A percentile compares a stretch with the other conserved stretches of the same genome.
Conservation (phyloP, 2,888 invertebrate genomes). For the Euphydryas editha region DNA sequence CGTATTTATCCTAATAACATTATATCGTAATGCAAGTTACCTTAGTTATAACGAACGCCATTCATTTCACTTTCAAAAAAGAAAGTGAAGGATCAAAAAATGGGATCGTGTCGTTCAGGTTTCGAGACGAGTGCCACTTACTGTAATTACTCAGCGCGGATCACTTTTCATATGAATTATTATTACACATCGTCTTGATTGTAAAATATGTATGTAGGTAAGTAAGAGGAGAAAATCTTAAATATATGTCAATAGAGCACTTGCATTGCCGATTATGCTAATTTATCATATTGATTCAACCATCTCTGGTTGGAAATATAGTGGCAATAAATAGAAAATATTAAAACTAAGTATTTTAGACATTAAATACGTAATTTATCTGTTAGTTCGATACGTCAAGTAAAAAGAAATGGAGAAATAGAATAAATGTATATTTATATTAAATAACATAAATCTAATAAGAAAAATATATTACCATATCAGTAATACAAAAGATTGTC, state of each 20-base stretch:
- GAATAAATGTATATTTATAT: too few relatives aligned
- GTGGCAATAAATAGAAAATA: too few relatives aligned
- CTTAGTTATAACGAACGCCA: background rate
- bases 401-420: too few relatives aligned
- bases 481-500: too few relatives aligned
- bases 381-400: too few relatives aligned
- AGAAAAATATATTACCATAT: too few relatives aligned
- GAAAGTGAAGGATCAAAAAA: constrained; percentile 43
- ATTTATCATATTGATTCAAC: too few relatives aligned
- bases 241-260: background rate
- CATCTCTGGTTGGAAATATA: too few relatives aligned
- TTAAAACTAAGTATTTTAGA: too few relatives aligned
- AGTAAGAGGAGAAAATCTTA: background rate
- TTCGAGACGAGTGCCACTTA: constrained; percentile 21
- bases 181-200: constrained; percentile 13
- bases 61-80: constrained; percentile 45
- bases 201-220: background rate
- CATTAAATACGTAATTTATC: too few relatives aligned
- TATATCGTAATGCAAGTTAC: background rate
- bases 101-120: constrained; percentile 39
- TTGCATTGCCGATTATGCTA: background rate
- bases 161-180: constrained; percentile 16
- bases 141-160: constrained; percentile 15
- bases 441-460: too few relatives aligned
- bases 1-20: background rate